Evolutionary conservation across 64 coral and sea anemone species (phyloP), one percentile per base, ranked within the genome.

Genomic region (Pachyseris speciosa): DNA sequence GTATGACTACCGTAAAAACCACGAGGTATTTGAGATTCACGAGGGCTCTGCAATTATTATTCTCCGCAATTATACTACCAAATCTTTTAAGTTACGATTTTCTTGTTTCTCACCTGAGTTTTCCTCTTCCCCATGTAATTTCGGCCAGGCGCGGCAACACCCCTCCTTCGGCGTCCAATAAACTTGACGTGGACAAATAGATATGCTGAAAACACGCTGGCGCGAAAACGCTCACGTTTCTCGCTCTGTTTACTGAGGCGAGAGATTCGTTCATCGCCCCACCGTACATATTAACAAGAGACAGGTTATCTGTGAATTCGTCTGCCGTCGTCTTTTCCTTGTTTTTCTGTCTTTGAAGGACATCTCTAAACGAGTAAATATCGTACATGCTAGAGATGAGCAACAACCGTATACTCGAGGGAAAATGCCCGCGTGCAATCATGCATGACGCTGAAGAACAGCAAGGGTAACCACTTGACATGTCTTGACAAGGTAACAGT

Each of bases 121-220:
- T 87, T 73, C 74, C 91, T 80, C 29, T 87, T 22, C 83, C 84
- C 37, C 74, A 53, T 2, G 74, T 80, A 22, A 93, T 50, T 33
- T 93, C 84, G 57, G 88, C 17, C 69, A 87, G 51, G 44, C 73
- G 86, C 19, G 27, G 29, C 15, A 81, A 40, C 15, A 93, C n/a
- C n/a, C n/a, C 33, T 1, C 74, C 51, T 7, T 68, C 74, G 69
- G 44, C 59, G 70, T 93, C 84, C 91, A 84, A 93, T 1, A 93
- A 34, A 71, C 91, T 93, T 1, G 91, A 88, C 29, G 84, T 93
- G 27, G 74, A 37, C 10, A 93, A 72, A 68, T 93, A 93, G 9
- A 64, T 75, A 20, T 93, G 91, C 72, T 93, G 91, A 61, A 93
- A 93, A 74, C 91, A 93, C 15, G 84, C 73, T 10, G 91, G 91